A percentile compares a stretch with the other conserved stretches of the same genome.
phyloP scores from a whole-genome alignment of 2,888 invertebrate species.

The Stenotaenia linearis region DNA sequence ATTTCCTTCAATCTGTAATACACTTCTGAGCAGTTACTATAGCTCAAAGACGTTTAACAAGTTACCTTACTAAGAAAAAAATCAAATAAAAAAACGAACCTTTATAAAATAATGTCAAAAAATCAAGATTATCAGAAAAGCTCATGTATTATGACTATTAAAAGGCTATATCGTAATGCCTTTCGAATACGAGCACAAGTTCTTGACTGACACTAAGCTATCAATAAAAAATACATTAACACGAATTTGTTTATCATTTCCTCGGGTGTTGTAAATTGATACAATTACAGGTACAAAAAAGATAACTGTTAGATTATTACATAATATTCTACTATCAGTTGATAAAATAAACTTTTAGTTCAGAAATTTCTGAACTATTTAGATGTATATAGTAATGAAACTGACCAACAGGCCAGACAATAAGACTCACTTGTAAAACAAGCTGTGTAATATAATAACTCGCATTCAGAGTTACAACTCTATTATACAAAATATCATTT shows the following conservation, averaged over 20 bases:
- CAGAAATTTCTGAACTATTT: not conserved
- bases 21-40: not conserved
- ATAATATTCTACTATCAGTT: not conserved
- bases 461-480: slow-evolving; percentile 27
- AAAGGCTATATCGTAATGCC: not conserved
- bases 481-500: slow-evolving; percentile 33
- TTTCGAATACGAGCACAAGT: not conserved
- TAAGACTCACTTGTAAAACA: slow-evolving; percentile 34
- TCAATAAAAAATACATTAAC: not conserved
- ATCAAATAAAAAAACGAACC: not conserved
- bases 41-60: not conserved
- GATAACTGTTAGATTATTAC: not conserved
- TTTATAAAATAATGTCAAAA: not conserved
- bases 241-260: not conserved
- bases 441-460: slow-evolving; percentile 31
- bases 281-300: not conserved
- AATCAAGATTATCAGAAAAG: not conserved
- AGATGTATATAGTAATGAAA: slow-evolving; percentile 12
- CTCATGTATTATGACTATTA: not conserved
- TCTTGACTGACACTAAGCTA: not conserved
- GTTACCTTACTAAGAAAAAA: not conserved
- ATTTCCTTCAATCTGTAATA: not conserved
- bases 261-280: not conserved
- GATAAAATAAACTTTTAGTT: not conserved
- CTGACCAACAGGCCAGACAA: slow-evolving; percentile 33